A percentile compares a stretch with the other conserved stretches of the same genome.
These are phyloP conservation scores for Apoderus coryli DNA, from an alignment of 2,888 invertebrate genomes.

Conservation along the genomic window DNA sequence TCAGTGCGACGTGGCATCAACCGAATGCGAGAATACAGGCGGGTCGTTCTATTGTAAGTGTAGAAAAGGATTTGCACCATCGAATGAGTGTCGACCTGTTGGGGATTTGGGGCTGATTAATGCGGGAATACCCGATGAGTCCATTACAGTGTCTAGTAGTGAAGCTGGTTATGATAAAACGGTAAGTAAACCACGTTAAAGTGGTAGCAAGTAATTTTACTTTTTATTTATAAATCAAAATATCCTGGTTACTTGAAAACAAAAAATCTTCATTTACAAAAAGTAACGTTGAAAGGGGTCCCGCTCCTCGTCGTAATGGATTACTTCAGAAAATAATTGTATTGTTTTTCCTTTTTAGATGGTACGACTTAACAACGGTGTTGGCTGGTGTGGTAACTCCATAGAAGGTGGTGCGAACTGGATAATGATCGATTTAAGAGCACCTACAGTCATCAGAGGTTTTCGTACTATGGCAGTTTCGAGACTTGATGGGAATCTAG, in stretches of 20 bases:
- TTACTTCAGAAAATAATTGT: no score
- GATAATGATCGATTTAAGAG: slow-evolving; percentile 74
- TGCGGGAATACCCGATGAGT: slow-evolving; percentile 81
- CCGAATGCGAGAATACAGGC: slow-evolving; percentile 77
- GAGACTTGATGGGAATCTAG: slow-evolving; percentile 66
- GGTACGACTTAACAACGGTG: slow-evolving; percentile 67
- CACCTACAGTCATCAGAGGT: slow-evolving; percentile 77
- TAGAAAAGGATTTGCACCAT: slow-evolving; percentile 66
- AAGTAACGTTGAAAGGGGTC: no score
- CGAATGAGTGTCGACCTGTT: slow-evolving; percentile 78
- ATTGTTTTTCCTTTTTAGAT: slow-evolving; percentile 43
- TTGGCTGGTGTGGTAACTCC: slow-evolving; percentile 83
- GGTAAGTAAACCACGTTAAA: slow-evolving; percentile 35
- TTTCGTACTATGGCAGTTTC: slow-evolving; percentile 83
- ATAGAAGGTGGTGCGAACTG: slow-evolving; percentile 79
- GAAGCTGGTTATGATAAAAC: slow-evolving; percentile 73
- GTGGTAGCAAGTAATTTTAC: slow-evolving; percentile 3
- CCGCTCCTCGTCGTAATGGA: no score
- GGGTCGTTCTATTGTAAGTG: slow-evolving; percentile 86
- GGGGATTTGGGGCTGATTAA: slow-evolving; percentile 78
- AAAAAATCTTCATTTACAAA: no score
- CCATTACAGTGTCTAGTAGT: slow-evolving; percentile 69
- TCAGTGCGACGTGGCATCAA: slow-evolving; percentile 81
- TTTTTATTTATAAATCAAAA: slow-evolving; percentile 3
- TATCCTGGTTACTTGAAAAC: no score